Evolutionary conservation across 2,888 invertebrate species (phyloP).

Genomic region (Therioaphis trifolii): DNA sequence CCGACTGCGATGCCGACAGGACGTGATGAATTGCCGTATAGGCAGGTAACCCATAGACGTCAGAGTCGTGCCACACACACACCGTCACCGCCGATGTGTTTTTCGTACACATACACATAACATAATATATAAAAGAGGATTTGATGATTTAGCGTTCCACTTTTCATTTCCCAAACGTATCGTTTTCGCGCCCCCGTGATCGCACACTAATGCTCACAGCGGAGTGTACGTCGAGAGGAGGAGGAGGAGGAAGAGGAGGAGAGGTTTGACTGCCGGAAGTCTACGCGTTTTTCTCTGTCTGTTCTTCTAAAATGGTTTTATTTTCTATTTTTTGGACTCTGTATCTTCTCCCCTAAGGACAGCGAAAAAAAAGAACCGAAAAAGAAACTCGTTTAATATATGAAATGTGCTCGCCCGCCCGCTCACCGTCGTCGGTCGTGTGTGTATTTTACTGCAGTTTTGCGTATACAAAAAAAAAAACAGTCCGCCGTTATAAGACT

Average conservation of each 20-base stretch:
- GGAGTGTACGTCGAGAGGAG: neutral
- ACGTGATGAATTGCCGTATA: slow-evolving; percentile 15
- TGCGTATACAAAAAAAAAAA: neutral
- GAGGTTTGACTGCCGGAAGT: slow-evolving; percentile 2
- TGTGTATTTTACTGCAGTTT: too few relatives aligned
- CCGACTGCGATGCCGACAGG: slow-evolving; percentile 9
- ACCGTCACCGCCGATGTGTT: slow-evolving; percentile 1
- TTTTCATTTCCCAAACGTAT: slow-evolving; percentile 42
- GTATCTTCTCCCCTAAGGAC: neutral
- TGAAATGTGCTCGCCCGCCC: neutral
- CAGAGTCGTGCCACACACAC: neutral
- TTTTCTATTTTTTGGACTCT: neutral
- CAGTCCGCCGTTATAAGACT: neutral
- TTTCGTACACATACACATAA: too few relatives aligned
- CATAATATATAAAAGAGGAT: slow-evolving; percentile 18
- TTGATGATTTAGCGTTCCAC: slow-evolving; percentile 43
- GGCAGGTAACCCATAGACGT: neutral
- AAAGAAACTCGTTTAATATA: neutral
- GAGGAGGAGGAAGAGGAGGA: neutral
- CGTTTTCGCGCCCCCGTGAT: slow-evolving; percentile 12
- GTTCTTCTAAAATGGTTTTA: neutral
- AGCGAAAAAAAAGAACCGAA: neutral
- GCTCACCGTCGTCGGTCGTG: neutral
- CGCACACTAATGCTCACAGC: neutral
- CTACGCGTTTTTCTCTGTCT: too few relatives aligned